A percentile compares a stretch with the other conserved stretches of the same genome.
Conservation (phyloP, 2,888 invertebrate species). For the Philhelius pedissequus region DNA sequence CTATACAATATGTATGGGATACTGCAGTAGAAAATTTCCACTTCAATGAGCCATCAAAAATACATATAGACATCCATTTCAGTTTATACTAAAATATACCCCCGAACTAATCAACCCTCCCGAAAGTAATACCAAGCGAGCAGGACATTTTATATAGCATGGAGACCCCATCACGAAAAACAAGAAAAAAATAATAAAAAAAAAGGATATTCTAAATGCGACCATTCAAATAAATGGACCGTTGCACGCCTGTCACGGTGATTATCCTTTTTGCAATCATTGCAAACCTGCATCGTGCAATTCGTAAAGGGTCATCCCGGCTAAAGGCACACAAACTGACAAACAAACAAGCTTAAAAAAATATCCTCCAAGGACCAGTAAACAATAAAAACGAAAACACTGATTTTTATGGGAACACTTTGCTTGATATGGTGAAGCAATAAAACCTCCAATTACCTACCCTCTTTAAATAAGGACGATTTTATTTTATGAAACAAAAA, state of each 20-base stretch:
- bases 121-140: not conserved
- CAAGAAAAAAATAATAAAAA: slow-evolving; percentile 9
- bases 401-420: slow-evolving; percentile 47
- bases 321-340: not conserved
- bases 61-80: slow-evolving; percentile 31
- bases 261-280: slow-evolving; percentile 68
- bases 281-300: slow-evolving; percentile 58
- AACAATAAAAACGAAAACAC: slow-evolving; percentile 18
- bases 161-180: not conserved
- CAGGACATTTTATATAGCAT: not conserved
- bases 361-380: slow-evolving; percentile 56
- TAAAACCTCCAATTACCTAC: slow-evolving; percentile 49
- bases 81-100: slow-evolving; percentile 30
- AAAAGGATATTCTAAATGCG: slow-evolving; percentile 52
- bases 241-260: slow-evolving; percentile 65
- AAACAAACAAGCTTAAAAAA: not conserved
- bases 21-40: slow-evolving; percentile 55
- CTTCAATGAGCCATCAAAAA: slow-evolving; percentile 59
- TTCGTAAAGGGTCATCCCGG: slow-evolving; percentile 53
- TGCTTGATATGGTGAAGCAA: slow-evolving; percentile 49
- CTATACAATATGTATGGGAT: too few relatives aligned
- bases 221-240: slow-evolving; percentile 63
- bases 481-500: not conserved
- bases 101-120: slow-evolving; percentile 64
- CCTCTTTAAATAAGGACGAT: slow-evolving; percentile 1